Evolutionary conservation across 2,113 vertebrate genomes (phyloP).

Genomic region (Malurus alboscapulatus): DNA sequence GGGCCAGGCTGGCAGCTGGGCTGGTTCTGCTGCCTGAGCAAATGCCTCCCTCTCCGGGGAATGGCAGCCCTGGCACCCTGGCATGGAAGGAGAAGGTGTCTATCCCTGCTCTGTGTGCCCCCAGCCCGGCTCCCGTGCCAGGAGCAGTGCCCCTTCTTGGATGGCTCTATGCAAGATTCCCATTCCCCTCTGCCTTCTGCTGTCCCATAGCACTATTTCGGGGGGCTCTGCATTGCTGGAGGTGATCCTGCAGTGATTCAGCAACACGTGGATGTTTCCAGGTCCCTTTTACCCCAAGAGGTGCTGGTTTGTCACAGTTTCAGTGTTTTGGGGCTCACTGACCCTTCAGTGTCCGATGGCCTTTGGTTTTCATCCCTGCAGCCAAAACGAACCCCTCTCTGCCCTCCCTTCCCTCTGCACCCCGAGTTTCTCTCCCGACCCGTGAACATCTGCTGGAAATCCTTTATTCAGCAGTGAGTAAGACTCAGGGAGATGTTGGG

Average conservation of each 20-base stretch:
- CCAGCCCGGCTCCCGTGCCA: neutral
- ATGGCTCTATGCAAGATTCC: neutral
- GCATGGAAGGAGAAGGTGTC: neutral
- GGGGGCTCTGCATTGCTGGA: neutral
- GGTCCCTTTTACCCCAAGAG: neutral
- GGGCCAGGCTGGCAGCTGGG: neutral
- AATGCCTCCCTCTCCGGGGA: neutral
- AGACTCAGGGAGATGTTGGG: neutral
- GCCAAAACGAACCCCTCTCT: neutral
- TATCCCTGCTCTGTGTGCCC: neutral
- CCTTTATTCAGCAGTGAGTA: slow-evolving; percentile 7
- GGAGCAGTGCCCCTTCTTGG: neutral
- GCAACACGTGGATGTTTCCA: neutral
- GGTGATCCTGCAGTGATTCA: neutral
- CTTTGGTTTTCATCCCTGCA: neutral
- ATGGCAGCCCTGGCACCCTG: rapidly evolving
- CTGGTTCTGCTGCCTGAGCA: neutral
- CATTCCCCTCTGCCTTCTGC: neutral
- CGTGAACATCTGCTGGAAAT: neutral
- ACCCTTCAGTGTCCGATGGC: rapidly evolving
- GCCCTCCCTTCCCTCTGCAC: neutral
- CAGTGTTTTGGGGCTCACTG: rapidly evolving
- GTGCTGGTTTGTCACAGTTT: neutral
- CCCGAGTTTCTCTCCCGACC: neutral
- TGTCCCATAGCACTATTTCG: rapidly evolving